phyloP scores from a whole-genome alignment of 2,888 invertebrate species.

The Sepiola atlantica region DNA sequence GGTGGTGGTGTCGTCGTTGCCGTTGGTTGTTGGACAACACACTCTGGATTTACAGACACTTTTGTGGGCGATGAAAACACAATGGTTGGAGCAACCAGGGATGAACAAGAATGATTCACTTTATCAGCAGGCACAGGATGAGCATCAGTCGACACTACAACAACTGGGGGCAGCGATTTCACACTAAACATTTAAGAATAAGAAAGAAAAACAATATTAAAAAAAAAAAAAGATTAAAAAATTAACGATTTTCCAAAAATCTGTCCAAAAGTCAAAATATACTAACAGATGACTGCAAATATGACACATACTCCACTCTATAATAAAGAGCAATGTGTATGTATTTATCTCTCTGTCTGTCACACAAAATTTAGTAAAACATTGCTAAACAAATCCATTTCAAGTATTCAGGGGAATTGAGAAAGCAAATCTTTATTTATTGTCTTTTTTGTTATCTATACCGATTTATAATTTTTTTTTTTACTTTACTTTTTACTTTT shows the following conservation, averaged over 20 bases:
- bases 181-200: neutral
- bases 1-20: neutral
- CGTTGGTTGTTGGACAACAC: neutral
- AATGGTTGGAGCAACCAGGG: neutral
- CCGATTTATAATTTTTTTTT: too few relatives aligned
- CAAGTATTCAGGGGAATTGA: too few relatives aligned
- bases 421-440: too few relatives aligned
- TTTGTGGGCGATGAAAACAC: neutral
- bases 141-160: neutral
- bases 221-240: neutral
- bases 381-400: too few relatives aligned
- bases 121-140: constrained; percentile 16
- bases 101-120: neutral
- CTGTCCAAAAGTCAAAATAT: neutral
- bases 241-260: neutral
- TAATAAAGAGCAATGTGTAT: too few relatives aligned
- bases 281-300: too few relatives aligned
- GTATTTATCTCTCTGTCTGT: too few relatives aligned
- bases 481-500: too few relatives aligned
- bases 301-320: too few relatives aligned
- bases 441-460: too few relatives aligned
- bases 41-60: neutral
- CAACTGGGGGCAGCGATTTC: neutral
- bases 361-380: too few relatives aligned
- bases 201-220: too few relatives aligned